A percentile compares a stretch with the other conserved stretches of the same genome.
Conservation (phyloP, 2,113 vertebrate genomes). For the Numenius arquata region DNA sequence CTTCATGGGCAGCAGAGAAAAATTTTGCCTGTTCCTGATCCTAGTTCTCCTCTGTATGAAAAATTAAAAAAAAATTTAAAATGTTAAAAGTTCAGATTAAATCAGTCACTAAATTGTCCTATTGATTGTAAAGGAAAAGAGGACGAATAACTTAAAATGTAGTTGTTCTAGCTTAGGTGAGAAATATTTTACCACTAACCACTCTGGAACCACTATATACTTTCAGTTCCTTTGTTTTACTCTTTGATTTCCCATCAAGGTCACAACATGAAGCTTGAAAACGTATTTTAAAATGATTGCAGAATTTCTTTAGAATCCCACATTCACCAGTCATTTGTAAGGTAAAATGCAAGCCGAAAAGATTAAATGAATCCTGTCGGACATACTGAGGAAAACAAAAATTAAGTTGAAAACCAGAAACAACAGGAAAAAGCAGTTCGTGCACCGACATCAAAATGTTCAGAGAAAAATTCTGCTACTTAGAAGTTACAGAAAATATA, state of each 20-base stretch:
- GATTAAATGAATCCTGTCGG: not conserved
- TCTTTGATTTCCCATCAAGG: not conserved
- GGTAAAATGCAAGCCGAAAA: not conserved
- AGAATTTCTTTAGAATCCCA: not conserved
- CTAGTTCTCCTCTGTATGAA: not conserved
- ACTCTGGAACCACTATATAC: not conserved
- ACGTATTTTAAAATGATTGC: not conserved
- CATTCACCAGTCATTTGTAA: not conserved
- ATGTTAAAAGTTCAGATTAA: not conserved
- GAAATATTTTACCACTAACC: not conserved
- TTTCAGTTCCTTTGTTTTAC: not conserved
- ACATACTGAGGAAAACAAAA: not conserved
- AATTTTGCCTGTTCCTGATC: not conserved
- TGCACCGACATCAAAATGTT: not conserved
- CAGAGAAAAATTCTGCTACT: not conserved
- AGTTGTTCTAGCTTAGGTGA: not conserved
- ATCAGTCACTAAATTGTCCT: not conserved
- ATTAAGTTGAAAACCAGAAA: not conserved
- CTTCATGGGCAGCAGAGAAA: rapidly evolving
- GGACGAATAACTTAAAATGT: not conserved
- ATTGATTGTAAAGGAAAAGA: not conserved
- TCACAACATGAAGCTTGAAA: not conserved
- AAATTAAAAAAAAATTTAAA: not conserved
- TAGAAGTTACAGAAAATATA: not conserved
- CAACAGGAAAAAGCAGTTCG: not conserved